A percentile compares a stretch with the other conserved stretches of the same genome.
These are phyloP conservation scores for Perognathus longimembris DNA, from an alignment of 2,113 vertebrate genomes.

Conservation along the genomic window DNA sequence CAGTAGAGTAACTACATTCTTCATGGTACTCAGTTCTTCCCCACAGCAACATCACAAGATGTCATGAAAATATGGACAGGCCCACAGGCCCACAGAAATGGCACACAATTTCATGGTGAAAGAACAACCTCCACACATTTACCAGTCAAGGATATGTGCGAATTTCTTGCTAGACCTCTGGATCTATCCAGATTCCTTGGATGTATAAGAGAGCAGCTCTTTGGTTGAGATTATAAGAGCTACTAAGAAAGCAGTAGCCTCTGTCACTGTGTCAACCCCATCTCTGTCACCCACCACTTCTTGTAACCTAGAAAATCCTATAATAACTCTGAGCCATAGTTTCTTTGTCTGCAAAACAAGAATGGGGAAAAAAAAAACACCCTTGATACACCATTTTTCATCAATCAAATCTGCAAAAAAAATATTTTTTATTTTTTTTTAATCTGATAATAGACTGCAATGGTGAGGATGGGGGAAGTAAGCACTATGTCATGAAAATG, in stretches of 20 bases:
- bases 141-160: not conserved
- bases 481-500: not conserved
- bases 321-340: not conserved
- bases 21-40: not conserved
- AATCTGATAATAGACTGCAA: not conserved
- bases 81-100: not conserved
- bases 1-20: not conserved
- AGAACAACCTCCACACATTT: not conserved
- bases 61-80: not conserved
- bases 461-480: not conserved
- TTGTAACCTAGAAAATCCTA: not conserved
- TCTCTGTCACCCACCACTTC: not conserved
- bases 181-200: not conserved
- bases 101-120: not conserved
- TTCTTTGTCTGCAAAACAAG: not conserved
- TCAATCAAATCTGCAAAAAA: not conserved
- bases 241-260: not conserved
- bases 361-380: not conserved
- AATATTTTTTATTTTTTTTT: no score
- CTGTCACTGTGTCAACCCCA: not conserved
- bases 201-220: not conserved
- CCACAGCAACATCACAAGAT: not conserved
- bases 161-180: not conserved
- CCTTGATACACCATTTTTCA: not conserved
- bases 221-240: not conserved